Evolutionary conservation across 2,797 vertebrate species (phyloP).

Genomic region (Gymnothorax javanicus): DNA sequence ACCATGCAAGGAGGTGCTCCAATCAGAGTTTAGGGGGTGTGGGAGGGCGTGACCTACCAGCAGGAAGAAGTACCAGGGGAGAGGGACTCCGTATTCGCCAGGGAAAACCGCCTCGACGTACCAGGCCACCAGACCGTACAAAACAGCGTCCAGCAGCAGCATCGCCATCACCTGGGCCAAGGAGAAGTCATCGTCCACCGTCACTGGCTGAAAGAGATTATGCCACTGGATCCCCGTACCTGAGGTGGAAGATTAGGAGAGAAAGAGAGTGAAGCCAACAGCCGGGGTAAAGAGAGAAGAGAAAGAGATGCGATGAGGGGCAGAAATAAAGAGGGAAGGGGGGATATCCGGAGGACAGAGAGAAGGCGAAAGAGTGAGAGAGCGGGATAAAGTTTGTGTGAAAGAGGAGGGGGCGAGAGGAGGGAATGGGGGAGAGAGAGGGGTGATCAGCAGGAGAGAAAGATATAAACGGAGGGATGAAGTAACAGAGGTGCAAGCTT

Average conservation of each 20-base stretch:
- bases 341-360: no score
- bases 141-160: slow-evolving; percentile 83
- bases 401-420: neutral
- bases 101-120: slow-evolving; percentile 94
- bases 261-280: neutral
- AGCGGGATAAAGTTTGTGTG: neutral
- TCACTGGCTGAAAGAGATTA: slow-evolving; percentile 86
- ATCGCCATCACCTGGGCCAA: slow-evolving; percentile 88
- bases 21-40: neutral
- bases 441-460: neutral
- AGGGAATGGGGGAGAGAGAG: neutral
- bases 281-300: neutral
- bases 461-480: neutral
- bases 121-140: slow-evolving; percentile 90
- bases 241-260: slow-evolving; percentile 50
- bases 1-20: neutral
- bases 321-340: neutral
- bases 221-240: slow-evolving; percentile 91
- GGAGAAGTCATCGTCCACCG: slow-evolving; percentile 91
- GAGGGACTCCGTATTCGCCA: slow-evolving; percentile 91
- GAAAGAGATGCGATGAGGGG: neutral
- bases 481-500: neutral
- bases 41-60: slow-evolving; percentile 75
- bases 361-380: neutral
- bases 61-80: slow-evolving; percentile 91